Percentiles rank a stretch among this genome's conserved stretches.
Conservation (phyloP, 2,797 vertebrate genomes). For the Phyllotis vaccarum region DNA sequence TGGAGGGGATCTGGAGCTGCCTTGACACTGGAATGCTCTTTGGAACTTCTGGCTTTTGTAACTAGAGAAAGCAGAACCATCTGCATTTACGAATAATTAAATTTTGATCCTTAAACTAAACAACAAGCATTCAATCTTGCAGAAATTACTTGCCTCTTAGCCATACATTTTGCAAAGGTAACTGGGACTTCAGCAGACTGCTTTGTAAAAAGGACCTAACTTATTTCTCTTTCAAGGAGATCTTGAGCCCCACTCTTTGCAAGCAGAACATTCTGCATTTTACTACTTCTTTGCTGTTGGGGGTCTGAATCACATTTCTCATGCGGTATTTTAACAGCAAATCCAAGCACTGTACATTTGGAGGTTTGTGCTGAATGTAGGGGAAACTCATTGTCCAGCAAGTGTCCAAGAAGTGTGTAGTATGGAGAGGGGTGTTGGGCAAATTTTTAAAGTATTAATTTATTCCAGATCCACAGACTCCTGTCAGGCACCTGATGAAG, state of each 20-base stretch:
- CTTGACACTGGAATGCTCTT: fast-evolving
- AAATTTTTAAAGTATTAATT: background rate
- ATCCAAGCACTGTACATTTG: background rate
- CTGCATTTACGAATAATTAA: background rate
- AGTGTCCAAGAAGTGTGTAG: background rate
- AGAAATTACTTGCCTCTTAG: background rate
- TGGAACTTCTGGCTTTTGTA: background rate
- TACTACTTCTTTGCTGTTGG: background rate
- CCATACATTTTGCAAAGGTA: background rate
- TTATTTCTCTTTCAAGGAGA: background rate
- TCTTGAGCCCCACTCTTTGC: background rate
- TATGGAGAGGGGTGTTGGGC: background rate
- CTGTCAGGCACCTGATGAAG: fast-evolving
- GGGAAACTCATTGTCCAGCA: background rate
- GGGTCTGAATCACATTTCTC: background rate
- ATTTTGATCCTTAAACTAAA: background rate
- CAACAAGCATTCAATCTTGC: too few species aligned
- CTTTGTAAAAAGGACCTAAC: too few species aligned
- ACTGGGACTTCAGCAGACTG: too few species aligned
- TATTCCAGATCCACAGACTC: background rate
- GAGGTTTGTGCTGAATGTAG: fast-evolving
- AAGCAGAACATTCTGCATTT: background rate
- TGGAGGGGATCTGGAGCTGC: too few species aligned
- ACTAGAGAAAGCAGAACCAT: background rate
- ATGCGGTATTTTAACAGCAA: background rate